Evolutionary conservation across 2,113 vertebrate species (phyloP).

Genomic region (Notarius quadriscutis): DNA sequence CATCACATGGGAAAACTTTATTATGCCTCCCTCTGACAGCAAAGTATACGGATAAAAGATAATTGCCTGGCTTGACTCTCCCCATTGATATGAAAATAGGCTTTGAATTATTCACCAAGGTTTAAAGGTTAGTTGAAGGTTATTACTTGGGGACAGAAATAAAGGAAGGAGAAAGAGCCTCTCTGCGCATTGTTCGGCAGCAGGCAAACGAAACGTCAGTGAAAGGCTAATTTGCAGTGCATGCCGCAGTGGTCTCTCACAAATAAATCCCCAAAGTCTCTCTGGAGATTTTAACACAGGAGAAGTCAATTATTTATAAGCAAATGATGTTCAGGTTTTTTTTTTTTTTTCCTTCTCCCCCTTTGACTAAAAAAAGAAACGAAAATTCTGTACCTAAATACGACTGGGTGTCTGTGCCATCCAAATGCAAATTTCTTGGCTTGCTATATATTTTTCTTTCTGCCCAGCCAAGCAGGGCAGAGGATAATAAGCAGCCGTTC

Average conservation of each 20-base stretch:
- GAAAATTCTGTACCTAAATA: conserved; percentile 63
- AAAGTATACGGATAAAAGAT: conserved; percentile 95
- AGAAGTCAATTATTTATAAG: conserved; percentile 91
- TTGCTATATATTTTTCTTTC: conserved; percentile 46
- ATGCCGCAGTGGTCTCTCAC: conserved; percentile 75
- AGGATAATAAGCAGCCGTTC: conserved; percentile 64
- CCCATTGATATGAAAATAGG: conserved; percentile 96
- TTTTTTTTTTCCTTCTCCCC: background rate
- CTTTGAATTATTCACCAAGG: conserved; percentile 88
- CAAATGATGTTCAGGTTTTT: conserved; percentile 77
- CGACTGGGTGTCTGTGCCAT: conserved; percentile 58
- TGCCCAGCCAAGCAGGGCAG: conserved; percentile 54
- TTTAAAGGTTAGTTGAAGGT: conserved; percentile 99
- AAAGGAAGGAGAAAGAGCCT: conserved; percentile 62
- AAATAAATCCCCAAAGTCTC: conserved; percentile 78
- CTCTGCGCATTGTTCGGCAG: conserved; percentile 67
- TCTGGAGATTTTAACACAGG: conserved; percentile 81
- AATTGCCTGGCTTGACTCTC: conserved; percentile 93
- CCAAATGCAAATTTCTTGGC: conserved; percentile 52
- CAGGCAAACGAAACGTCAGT: conserved; percentile 80
- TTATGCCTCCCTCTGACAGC: conserved; percentile 89
- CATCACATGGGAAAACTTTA: conserved; percentile 86
- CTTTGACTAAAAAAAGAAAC: background rate
- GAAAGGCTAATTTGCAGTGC: conserved; percentile 85
- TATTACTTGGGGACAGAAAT: conserved; percentile 80